Evolutionary conservation across 2,888 invertebrate genomes (phyloP).

Genomic region (Cancer borealis): DNA sequence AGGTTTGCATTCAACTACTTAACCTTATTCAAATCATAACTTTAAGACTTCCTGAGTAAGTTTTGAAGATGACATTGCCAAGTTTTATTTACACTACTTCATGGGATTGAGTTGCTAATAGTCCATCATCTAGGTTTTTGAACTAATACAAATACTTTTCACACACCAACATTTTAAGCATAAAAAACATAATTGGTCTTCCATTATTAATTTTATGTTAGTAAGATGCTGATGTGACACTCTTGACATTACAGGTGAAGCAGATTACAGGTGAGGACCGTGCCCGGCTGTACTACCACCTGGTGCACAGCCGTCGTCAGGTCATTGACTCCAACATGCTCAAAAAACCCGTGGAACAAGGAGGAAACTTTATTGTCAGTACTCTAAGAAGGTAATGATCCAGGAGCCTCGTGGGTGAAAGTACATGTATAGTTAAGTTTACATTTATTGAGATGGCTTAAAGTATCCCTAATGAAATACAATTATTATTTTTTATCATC

Average conservation of each 20-base stretch:
- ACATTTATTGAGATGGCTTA: not conserved
- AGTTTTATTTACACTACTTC: not conserved
- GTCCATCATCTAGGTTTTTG: no score
- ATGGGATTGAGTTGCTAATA: not conserved
- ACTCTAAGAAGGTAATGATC: conserved; percentile 86
- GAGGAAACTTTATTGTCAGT: conserved; percentile 91
- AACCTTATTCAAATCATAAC: not conserved
- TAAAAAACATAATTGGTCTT: no score
- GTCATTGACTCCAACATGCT: conserved; percentile 91
- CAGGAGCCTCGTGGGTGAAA: not conserved
- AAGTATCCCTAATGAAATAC: not conserved
- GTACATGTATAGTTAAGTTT: not conserved
- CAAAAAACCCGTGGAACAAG: conserved; percentile 88
- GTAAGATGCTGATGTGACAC: not conserved
- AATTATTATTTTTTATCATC: not conserved
- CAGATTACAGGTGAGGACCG: conserved; percentile 93
- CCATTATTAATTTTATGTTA: no score
- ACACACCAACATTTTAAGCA: no score
- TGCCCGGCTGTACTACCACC: conserved; percentile 91
- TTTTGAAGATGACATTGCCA: not conserved
- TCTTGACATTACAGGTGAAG: conserved; percentile 80
- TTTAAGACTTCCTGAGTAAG: not conserved
- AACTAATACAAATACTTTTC: no score
- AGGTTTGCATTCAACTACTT: conserved; percentile 54
- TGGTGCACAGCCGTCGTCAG: conserved; percentile 90